Percentiles rank a stretch among this genome's conserved stretches.
These are phyloP conservation scores for Papilio helenus DNA, from an alignment of 1,140 invertebrate species.

Conservation along the genomic window DNA sequence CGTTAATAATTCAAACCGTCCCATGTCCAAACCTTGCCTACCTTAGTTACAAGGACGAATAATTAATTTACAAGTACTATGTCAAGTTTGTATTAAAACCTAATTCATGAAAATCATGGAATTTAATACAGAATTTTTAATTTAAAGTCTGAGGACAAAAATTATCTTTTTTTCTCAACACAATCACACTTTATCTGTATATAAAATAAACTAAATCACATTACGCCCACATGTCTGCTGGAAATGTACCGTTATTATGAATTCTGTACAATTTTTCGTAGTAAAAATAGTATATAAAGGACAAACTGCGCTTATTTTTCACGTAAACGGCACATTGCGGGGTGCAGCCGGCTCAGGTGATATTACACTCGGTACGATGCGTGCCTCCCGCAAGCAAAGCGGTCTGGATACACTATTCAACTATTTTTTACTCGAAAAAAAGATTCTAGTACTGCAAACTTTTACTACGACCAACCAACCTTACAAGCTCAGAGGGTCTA, in stretches of 20 bases:
- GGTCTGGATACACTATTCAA: conserved; percentile 24
- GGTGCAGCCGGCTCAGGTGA: conserved; percentile 53
- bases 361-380: conserved; percentile 54
- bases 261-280: conserved; percentile 10
- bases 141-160: conserved; percentile 28
- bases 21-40: conserved; percentile 63
- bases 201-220: conserved; percentile 35
- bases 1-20: conserved; percentile 72
- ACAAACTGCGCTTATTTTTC: conserved; percentile 29
- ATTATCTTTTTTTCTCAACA: no score
- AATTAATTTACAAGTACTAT: conserved; percentile 65
- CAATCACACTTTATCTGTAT: no score
- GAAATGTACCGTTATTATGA: neutral
- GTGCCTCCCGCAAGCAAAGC: conserved; percentile 44
- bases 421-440: neutral
- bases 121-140: neutral
- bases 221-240: conserved; percentile 14
- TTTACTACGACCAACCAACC: neutral
- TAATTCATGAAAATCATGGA: conserved; percentile 28
- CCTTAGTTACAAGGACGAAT: conserved; percentile 58
- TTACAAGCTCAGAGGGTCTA: neutral
- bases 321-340: conserved; percentile 37
- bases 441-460: neutral
- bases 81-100: conserved; percentile 48
- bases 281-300: conserved; percentile 24